phyloP scores from a whole-genome alignment of 2,888 invertebrate genomes.

The Harpagoxenus sublaevis region DNA sequence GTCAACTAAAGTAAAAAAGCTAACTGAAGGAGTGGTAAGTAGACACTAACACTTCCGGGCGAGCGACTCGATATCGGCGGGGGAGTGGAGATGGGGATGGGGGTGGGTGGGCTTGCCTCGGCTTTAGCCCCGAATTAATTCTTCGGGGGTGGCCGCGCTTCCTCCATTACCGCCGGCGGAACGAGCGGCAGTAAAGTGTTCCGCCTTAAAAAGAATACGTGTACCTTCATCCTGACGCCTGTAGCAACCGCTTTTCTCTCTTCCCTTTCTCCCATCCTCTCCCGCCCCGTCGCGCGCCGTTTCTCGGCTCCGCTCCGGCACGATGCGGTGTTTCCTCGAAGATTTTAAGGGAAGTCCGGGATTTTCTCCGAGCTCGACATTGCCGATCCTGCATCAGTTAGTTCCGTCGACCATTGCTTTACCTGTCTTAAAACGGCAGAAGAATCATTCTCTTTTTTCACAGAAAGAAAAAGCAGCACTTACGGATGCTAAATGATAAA shows the following conservation, averaged over 20 bases:
- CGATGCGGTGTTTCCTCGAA: constrained; percentile 64
- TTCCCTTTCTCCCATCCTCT: constrained; percentile 19
- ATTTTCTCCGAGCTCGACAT: constrained; percentile 39
- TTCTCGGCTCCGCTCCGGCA: constrained; percentile 49
- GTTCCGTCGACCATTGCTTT: constrained; percentile 42
- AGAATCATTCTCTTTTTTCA: background rate
- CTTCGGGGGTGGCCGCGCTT: constrained; percentile 62
- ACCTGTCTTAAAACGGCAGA: background rate
- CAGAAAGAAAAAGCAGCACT: background rate
- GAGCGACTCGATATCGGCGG: constrained; percentile 73
- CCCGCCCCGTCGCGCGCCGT: constrained; percentile 29
- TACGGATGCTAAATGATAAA: background rate
- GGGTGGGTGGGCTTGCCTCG: constrained; percentile 59
- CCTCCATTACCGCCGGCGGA: constrained; percentile 73
- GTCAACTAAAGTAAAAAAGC: constrained; percentile 63
- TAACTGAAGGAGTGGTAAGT: constrained; percentile 67
- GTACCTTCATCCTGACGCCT: constrained; percentile 64
- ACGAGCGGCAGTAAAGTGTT: constrained; percentile 74
- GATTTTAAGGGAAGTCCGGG: constrained; percentile 59
- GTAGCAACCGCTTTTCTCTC: constrained; percentile 61
- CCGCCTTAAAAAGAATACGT: constrained; percentile 74
- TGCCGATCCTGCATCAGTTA: constrained; percentile 42
- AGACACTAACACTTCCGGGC: constrained; percentile 66
- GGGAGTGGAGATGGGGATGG: too few relatives aligned
- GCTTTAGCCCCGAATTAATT: constrained; percentile 77